Evolutionary conservation across 2,113 vertebrate genomes (phyloP).

Genomic region (Scartelaos histophorus): DNA sequence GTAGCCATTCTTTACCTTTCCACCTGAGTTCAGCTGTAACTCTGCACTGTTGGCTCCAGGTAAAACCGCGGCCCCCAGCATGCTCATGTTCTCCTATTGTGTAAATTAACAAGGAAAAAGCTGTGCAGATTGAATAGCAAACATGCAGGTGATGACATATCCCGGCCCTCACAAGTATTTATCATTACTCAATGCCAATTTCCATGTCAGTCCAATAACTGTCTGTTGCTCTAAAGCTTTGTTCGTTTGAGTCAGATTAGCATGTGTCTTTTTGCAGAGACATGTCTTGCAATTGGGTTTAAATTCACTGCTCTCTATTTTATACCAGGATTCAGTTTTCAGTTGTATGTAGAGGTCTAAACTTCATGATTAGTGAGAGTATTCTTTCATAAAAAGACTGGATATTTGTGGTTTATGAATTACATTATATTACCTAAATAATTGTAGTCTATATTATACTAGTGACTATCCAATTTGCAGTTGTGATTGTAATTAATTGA

Average conservation of each 20-base stretch:
- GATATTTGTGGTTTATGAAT: not conserved
- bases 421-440: not conserved
- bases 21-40: conserved; percentile 73
- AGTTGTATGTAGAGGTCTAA: not conserved
- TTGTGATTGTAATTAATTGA: not conserved
- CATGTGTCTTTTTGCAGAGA: not conserved
- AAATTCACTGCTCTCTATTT: not conserved
- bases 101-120: conserved; percentile 77
- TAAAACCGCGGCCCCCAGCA: conserved; percentile 67
- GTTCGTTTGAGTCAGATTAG: not conserved
- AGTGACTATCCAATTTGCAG: not conserved
- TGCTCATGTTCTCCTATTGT: conserved; percentile 78
- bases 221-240: conserved; percentile 28
- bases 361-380: not conserved
- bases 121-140: conserved; percentile 74
- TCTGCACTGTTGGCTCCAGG: conserved; percentile 74
- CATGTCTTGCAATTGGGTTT: not conserved
- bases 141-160: conserved; percentile 79
- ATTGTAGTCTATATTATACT: not conserved
- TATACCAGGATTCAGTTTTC: not conserved
- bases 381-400: not conserved
- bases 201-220: conserved; percentile 50
- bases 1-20: conserved; percentile 60
- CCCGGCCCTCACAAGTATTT: conserved; percentile 65
- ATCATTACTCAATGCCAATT: conserved; percentile 67